Evolutionary conservation across 2,113 vertebrate genomes (phyloP).

Genomic region (Nothobranchius furzeri): DNA sequence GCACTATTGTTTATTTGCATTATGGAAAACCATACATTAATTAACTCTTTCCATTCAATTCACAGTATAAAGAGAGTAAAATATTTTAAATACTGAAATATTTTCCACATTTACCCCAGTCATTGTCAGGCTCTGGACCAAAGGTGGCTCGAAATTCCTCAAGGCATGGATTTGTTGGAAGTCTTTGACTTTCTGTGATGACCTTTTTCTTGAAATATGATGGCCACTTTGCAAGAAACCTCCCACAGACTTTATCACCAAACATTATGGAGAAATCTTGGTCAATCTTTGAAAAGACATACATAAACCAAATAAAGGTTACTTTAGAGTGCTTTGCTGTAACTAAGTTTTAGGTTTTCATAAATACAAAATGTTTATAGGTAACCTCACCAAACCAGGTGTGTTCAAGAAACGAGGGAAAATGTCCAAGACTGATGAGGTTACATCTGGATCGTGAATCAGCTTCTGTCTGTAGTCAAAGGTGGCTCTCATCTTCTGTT

Average conservation of each 20-base stretch:
- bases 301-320: background rate
- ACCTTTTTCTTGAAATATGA: slow-evolving; percentile 12
- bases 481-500: slow-evolving; percentile 7
- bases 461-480: slow-evolving; percentile 7
- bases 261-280: background rate
- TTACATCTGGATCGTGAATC: slow-evolving; percentile 1
- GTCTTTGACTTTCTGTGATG: slow-evolving; percentile 3
- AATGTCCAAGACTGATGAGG: background rate
- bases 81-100: no score
- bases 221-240: slow-evolving; percentile 1
- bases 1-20: no score
- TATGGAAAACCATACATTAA: no score
- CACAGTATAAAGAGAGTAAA: no score
- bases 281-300: background rate
- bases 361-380: no score
- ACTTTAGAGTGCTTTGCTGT: background rate
- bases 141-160: background rate
- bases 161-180: background rate
- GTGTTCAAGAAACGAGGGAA: background rate
- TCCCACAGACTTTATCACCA: slow-evolving; percentile 1
- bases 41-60: no score
- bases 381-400: background rate
- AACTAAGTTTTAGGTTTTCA: no score
- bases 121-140: background rate
- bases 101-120: background rate